Conservation (phyloP, 2,797 vertebrate species). For the Macropus fuliginosus region DNA sequence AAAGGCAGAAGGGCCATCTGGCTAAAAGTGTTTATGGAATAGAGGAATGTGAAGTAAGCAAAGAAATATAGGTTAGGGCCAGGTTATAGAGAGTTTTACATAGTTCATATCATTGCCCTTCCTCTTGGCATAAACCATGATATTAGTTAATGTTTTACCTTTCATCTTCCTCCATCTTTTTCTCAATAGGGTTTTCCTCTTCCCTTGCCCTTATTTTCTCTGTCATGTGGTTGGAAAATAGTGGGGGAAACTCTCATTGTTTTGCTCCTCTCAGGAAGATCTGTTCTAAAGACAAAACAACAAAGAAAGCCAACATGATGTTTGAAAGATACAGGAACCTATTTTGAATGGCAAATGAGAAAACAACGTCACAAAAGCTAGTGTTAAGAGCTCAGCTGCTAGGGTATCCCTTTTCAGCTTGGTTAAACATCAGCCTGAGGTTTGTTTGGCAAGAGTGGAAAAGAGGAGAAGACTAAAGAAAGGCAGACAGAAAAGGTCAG, state of each 20-base stretch:
- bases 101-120: neutral
- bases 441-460: neutral
- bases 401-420: slow-evolving; percentile 68
- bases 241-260: neutral
- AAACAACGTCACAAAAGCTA: slow-evolving; percentile 49
- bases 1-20: neutral
- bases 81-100: neutral
- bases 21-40: neutral
- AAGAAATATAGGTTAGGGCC: neutral
- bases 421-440: neutral
- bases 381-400: slow-evolving; percentile 71
- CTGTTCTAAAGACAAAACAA: slow-evolving; percentile 24
- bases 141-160: neutral
- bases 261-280: slow-evolving; percentile 14
- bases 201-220: neutral
- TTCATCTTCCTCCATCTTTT: neutral
- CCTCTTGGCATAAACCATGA: neutral
- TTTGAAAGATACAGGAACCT: slow-evolving; percentile 45
- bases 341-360: slow-evolving; percentile 65
- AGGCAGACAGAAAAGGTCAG: slow-evolving; percentile 69
- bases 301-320: slow-evolving; percentile 43
- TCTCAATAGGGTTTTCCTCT: slow-evolving; percentile 9
- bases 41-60: neutral
- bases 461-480: slow-evolving; percentile 43
- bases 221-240: slow-evolving; percentile 62